Conservation (phyloP, 2,888 invertebrate species). For the Teleogryllus oceanicus region DNA sequence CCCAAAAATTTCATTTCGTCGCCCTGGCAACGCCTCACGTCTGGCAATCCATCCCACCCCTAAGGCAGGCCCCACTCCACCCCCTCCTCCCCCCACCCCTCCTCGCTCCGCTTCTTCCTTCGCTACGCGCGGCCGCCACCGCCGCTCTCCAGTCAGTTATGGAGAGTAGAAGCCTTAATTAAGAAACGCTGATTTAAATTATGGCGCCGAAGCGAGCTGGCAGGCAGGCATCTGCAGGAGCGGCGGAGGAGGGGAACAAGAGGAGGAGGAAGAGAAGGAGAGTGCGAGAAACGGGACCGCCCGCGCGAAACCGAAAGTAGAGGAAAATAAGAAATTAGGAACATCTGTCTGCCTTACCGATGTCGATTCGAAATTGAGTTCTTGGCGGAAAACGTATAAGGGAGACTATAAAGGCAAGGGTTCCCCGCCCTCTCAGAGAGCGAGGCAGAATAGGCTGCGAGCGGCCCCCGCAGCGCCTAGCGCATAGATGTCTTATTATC, state of each 20-base stretch:
- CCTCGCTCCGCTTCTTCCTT: not conserved
- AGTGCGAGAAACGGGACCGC: not conserved
- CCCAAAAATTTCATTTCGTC: slow-evolving; percentile 18
- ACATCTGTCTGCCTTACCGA: slow-evolving; percentile 2
- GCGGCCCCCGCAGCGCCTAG: not conserved
- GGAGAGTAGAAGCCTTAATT: slow-evolving; percentile 18
- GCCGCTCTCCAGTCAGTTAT: not conserved
- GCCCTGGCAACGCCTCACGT: not conserved
- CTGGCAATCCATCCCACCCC: slow-evolving; percentile 9
- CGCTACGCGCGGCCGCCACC: not conserved
- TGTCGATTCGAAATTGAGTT: slow-evolving; percentile 18
- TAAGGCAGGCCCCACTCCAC: not conserved
- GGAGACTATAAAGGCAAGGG: slow-evolving; percentile 6
- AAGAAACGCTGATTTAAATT: slow-evolving; percentile 18
- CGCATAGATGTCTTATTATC: slow-evolving; percentile 5
- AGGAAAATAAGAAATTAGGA: slow-evolving; percentile 18
- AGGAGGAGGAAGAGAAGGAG: not conserved
- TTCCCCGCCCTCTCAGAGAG: not conserved
- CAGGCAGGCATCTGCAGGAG: not conserved
- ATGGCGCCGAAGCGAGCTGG: not conserved
- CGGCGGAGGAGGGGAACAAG: not conserved
- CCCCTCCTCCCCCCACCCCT: not conserved
- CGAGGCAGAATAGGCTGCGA: not conserved
- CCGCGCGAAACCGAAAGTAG: not conserved
- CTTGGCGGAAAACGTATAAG: slow-evolving; percentile 8